A percentile compares a stretch with the other conserved stretches of the same genome.
These are phyloP conservation scores for Orycteropus afer DNA, from an alignment of 2,113 vertebrate genomes.

Conservation along the genomic window DNA sequence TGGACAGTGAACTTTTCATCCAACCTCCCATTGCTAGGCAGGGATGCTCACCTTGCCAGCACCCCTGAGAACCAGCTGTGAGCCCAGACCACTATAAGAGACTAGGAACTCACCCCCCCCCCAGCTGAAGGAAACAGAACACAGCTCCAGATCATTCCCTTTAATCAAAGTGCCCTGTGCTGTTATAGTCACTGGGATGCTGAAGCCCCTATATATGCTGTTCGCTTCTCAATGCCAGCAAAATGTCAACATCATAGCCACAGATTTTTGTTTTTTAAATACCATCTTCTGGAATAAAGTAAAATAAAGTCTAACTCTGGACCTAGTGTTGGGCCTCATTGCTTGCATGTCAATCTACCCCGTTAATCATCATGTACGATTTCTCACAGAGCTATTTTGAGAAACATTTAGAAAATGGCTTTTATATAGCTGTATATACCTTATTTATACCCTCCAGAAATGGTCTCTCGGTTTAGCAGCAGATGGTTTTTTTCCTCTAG, in stretches of 20 bases:
- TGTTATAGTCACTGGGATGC: not conserved
- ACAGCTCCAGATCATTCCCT: not conserved
- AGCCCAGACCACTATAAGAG: not conserved
- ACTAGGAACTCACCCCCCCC: not conserved
- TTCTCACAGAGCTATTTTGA: slow-evolving; percentile 57
- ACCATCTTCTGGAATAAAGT: not conserved
- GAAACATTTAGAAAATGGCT: slow-evolving; percentile 66
- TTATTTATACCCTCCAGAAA: slow-evolving; percentile 53
- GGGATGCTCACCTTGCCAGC: not conserved
- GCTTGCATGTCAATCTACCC: slow-evolving; percentile 31
- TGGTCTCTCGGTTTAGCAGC: slow-evolving; percentile 12
- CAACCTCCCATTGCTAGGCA: not conserved
- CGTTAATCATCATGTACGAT: slow-evolving; percentile 22
- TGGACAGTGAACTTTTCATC: not conserved
- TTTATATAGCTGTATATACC: not conserved
- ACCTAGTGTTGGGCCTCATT: not conserved
- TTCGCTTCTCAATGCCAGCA: not conserved
- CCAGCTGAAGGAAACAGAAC: not conserved
- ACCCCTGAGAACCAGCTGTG: not conserved
- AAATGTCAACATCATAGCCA: not conserved
- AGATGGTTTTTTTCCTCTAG: not conserved
- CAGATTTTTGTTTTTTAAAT: not conserved
- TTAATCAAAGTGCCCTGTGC: not conserved
- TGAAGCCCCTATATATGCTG: not conserved
- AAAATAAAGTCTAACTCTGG: slow-evolving; percentile 35